A percentile compares a stretch with the other conserved stretches of the same genome.
phyloP scores from a whole-genome alignment of 2,888 invertebrate species.

The Lithophane ornitopus region DNA sequence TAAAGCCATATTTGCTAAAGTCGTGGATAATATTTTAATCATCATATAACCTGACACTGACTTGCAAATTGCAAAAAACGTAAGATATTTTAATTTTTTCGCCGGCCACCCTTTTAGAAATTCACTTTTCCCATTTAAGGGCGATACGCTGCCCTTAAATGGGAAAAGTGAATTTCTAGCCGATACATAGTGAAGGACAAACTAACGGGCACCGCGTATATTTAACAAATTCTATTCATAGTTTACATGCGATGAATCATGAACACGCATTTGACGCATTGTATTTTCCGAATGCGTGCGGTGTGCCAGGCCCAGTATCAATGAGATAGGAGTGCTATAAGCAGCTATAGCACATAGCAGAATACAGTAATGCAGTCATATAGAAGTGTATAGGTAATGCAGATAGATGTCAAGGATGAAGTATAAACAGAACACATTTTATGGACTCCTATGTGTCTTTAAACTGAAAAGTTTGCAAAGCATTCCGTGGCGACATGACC shows the following conservation, averaged over 20 bases:
- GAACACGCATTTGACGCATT: constrained; percentile 46
- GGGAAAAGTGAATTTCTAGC: too few species aligned
- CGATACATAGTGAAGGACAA: not conserved
- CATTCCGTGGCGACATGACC: too few species aligned
- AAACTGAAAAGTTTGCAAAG: not conserved
- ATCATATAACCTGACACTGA: too few species aligned
- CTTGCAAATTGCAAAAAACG: too few species aligned
- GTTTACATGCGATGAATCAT: constrained; percentile 48
- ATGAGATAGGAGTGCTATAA: constrained; percentile 13
- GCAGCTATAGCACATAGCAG: constrained; percentile 5
- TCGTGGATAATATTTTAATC: too few species aligned
- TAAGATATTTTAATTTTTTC: too few species aligned
- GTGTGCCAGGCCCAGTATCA: constrained; percentile 20
- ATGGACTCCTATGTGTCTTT: not conserved
- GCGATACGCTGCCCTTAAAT: too few species aligned
- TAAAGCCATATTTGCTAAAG: too few species aligned
- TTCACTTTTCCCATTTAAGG: too few species aligned
- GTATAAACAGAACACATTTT: not conserved
- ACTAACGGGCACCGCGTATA: not conserved
- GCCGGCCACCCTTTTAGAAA: too few species aligned
- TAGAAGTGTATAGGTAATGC: not conserved
- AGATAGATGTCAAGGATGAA: constrained; percentile 1
- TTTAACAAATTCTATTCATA: constrained; percentile 18
- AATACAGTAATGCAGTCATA: not conserved
- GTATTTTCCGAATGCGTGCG: constrained; percentile 46